phyloP scores from a whole-genome alignment of 2,888 invertebrate species.

The Lasius platythorax region DNA sequence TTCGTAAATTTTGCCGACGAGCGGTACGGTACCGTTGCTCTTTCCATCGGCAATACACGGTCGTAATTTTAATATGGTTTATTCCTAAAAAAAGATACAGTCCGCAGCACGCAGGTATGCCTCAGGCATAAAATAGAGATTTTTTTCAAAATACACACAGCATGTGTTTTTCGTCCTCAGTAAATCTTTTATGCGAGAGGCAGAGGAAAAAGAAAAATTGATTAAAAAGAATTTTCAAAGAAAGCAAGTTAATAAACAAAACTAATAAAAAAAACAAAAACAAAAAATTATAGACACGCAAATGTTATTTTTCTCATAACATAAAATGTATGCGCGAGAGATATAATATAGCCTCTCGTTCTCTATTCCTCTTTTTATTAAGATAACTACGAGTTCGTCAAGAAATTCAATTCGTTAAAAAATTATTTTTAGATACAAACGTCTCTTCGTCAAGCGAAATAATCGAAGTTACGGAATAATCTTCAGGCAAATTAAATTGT shows the following conservation, averaged over 20 bases:
- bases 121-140: not conserved
- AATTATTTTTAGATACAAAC: not conserved
- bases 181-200: not conserved
- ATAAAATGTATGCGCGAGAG: not conserved
- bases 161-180: not conserved
- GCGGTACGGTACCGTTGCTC: not conserved
- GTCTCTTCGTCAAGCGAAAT: not conserved
- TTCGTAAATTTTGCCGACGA: conserved; percentile 41
- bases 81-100: not conserved
- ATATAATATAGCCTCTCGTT: not conserved
- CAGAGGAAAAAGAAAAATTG: not conserved
- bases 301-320: not conserved
- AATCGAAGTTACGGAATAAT: not conserved
- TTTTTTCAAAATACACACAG: not conserved
- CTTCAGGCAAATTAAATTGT: not conserved
- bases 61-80: conserved; percentile 34
- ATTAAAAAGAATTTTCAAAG: not conserved
- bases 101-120: not conserved
- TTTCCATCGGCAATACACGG: not conserved
- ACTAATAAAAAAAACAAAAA: not conserved
- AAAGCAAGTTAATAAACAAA: not conserved
- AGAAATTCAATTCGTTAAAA: not conserved
- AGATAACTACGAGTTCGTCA: not conserved
- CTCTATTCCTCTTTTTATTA: not conserved
- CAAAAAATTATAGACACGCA: not conserved